Conservation (phyloP, 2,113 vertebrate genomes). For the Salvator merianae region DNA sequence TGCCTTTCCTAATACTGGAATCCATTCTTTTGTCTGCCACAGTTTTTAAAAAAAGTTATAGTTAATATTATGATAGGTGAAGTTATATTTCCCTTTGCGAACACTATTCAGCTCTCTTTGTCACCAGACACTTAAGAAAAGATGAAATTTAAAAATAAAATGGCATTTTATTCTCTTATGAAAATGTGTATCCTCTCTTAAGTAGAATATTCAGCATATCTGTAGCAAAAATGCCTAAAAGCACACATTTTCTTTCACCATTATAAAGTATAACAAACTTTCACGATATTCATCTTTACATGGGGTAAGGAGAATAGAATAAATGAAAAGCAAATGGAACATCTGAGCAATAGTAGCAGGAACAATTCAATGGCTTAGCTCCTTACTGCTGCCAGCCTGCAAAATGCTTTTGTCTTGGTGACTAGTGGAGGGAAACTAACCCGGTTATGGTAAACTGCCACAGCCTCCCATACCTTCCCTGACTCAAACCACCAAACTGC, state of each 20-base stretch:
- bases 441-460: neutral
- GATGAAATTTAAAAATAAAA: neutral
- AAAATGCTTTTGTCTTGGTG: neutral
- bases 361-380: neutral
- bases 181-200: neutral
- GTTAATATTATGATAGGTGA: neutral
- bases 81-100: neutral
- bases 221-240: neutral
- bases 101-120: neutral
- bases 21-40: conserved; percentile 83
- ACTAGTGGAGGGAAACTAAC: neutral
- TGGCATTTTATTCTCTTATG: neutral
- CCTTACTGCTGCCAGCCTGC: neutral
- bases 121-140: conserved; percentile 17
- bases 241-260: neutral
- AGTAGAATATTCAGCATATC: neutral
- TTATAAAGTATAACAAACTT: neutral
- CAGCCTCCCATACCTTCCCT: neutral
- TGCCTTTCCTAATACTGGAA: conserved; percentile 73
- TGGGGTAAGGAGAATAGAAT: neutral
- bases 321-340: neutral
- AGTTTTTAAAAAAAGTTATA: conserved; percentile 29
- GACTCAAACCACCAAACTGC: neutral
- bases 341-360: neutral
- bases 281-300: neutral